phyloP scores from a whole-genome alignment of 2,888 invertebrate genomes.

The Macrosiphum euphorbiae region DNA sequence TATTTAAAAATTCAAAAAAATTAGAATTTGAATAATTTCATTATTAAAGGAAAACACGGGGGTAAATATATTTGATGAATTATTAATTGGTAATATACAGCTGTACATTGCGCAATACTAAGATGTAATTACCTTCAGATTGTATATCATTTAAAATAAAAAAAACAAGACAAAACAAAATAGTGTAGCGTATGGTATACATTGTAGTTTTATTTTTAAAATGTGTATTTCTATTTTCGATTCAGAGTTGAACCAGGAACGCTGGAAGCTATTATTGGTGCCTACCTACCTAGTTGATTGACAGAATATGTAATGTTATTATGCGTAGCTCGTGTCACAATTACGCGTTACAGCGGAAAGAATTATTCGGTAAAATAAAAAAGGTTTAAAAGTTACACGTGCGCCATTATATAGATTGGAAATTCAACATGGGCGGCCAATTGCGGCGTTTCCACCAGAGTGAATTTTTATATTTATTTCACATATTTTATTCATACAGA shows the following conservation, averaged over 20 bases:
- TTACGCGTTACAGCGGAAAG: neutral
- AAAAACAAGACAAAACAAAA: neutral
- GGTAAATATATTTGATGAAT: too few species aligned
- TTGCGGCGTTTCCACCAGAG: neutral
- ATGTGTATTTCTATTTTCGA: neutral
- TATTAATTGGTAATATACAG: too few species aligned
- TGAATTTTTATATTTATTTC: neutral
- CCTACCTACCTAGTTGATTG: neutral
- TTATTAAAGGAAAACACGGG: too few species aligned
- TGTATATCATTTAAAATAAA: neutral
- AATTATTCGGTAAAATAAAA: neutral
- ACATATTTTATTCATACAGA: slow-evolving; percentile 9
- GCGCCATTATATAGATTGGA: neutral
- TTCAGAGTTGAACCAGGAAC: neutral
- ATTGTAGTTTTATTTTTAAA: too few species aligned
- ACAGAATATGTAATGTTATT: neutral
- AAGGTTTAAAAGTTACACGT: neutral
- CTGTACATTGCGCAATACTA: neutral
- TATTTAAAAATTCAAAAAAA: too few species aligned
- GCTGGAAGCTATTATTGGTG: neutral
- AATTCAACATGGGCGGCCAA: neutral
- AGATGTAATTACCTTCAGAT: too few species aligned
- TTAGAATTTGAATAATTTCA: too few species aligned
- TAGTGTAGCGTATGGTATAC: too few species aligned
- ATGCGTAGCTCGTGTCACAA: neutral